Evolutionary conservation across 2,113 vertebrate genomes (phyloP).

Genomic region (Microtus montanus): DNA sequence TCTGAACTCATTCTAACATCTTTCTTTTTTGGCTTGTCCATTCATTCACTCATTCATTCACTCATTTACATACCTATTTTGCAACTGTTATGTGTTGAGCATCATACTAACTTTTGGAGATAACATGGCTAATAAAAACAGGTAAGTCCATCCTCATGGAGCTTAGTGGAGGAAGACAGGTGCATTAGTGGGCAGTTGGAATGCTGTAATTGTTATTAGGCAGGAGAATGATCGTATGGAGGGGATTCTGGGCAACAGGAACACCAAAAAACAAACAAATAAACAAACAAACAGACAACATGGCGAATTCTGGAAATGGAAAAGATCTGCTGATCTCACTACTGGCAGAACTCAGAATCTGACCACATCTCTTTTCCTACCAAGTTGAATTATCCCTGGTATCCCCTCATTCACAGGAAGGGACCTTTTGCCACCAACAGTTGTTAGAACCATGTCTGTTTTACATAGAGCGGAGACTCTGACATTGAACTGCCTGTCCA

Average conservation of each 20-base stretch:
- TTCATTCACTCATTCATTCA: not conserved
- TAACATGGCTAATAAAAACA: not conserved
- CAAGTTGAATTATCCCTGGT: not conserved
- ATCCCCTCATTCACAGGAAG: not conserved
- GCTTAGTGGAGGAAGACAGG: not conserved
- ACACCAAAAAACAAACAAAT: not conserved
- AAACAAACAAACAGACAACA: not conserved
- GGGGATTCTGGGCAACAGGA: not conserved
- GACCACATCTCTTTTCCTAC: not conserved
- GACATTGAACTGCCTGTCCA: not conserved
- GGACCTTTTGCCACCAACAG: not conserved
- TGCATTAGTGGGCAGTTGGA: not conserved
- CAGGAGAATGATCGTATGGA: not conserved
- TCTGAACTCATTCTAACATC: not conserved
- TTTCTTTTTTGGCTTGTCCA: constrained; percentile 5
- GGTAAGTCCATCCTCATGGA: too few relatives aligned
- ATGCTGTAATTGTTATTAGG: not conserved
- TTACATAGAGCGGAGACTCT: not conserved
- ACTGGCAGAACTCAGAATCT: not conserved
- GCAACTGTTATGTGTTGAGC: not conserved
- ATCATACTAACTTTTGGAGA: not conserved
- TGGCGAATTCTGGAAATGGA: not conserved
- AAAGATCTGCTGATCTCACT: not conserved
- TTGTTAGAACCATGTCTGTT: not conserved
- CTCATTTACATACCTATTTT: not conserved